Base-by-base conservation (phyloP, 1,140 invertebrate genomes). In the Achatina immaculata region DNA sequence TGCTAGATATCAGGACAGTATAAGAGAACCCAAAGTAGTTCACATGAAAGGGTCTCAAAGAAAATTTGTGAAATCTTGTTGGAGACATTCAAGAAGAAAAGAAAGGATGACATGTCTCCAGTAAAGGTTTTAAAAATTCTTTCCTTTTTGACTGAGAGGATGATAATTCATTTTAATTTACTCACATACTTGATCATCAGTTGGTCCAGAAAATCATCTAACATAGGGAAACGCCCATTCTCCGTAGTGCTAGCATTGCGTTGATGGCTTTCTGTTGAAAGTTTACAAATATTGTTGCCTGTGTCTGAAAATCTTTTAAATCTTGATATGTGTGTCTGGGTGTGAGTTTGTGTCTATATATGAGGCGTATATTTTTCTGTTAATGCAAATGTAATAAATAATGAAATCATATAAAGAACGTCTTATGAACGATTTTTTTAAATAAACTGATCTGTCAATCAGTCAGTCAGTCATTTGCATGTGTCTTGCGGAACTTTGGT, bases 211-310 rank as follows among this genome's bases (percentile, higher is more conserved):
- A n/a, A 31, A 21, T 40, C 43, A 42, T 58, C 65, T 82, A 84
- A 11, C 81, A 78, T n/a, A 82, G 66, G 1, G 81, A 84, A 11
- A 89, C 88, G n/a, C 88, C 88, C 88, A 88, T 88, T 73, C 88
- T 80, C 65, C 86, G 87, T 31, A 89, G 62, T 28, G 88, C 88
- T 31, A 89, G 68, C 88, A 89, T 89, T 3, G 88, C 88, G 80
- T 89, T 89, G 4, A 88, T 87, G 3, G 88, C 88, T 84, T 88
- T 89, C 86, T 89, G 83, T 6, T 84, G 83, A 65, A 72, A 66
- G 7, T 45, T 69, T 16, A 38, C 69, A 48, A 71, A 69, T 16
- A 58, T 48, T 51, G 31, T 66, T 19, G 40, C 0, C 31, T 28
- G 36, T 6, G 62, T 34, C 40, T 31, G 38, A 34, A 40, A 40